phyloP scores from a whole-genome alignment of 92 coral and sea anemone genomes.

The Epizoanthus ramosus region DNA sequence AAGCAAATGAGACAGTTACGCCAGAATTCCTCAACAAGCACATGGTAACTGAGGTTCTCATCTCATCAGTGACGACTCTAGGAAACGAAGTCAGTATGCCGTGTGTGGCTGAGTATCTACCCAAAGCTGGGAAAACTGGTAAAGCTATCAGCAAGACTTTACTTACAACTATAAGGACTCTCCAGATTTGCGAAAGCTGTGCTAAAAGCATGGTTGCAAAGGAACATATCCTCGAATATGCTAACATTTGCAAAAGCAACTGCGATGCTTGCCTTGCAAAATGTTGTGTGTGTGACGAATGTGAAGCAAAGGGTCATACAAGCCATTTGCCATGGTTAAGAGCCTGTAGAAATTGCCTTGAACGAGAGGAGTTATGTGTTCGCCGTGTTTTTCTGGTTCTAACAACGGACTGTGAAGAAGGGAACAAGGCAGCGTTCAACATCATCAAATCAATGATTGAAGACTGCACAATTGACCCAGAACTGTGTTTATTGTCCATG shows the following conservation, averaged over 20 bases:
- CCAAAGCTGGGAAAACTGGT: slow-evolving; percentile 42
- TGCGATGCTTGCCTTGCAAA: slow-evolving; percentile 30
- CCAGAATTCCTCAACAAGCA: slow-evolving; percentile 19
- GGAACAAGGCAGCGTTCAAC: slow-evolving; percentile 53
- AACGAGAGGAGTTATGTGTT: slow-evolving; percentile 42
- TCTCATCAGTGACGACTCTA: slow-evolving; percentile 23
- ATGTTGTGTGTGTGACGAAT: slow-evolving; percentile 39
- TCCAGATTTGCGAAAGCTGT: slow-evolving; percentile 29
- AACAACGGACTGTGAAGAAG: slow-evolving; percentile 52
- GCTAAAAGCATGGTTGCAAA: neutral
- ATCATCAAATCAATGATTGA: slow-evolving; percentile 4
- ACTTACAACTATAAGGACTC: neutral
- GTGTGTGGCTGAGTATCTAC: slow-evolving; percentile 45
- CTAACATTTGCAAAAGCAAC: slow-evolving; percentile 15
- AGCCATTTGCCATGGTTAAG: slow-evolving; percentile 51
- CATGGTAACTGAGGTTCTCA: slow-evolving; percentile 16
- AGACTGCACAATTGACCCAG: slow-evolving; percentile 38
- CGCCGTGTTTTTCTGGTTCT: slow-evolving; percentile 45
- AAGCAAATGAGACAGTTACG: neutral
- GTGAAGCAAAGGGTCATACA: slow-evolving; percentile 43
- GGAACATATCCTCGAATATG: slow-evolving; percentile 34
- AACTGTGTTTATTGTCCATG: slow-evolving; percentile 27
- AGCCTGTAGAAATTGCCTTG: slow-evolving; percentile 52
- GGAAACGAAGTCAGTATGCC: slow-evolving; percentile 34
- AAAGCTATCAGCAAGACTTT: slow-evolving; percentile 8